Evolutionary conservation across 2,888 invertebrate genomes (phyloP), one percentile per base, ranked within the genome.

Genomic region (Epiblema foenella): DNA sequence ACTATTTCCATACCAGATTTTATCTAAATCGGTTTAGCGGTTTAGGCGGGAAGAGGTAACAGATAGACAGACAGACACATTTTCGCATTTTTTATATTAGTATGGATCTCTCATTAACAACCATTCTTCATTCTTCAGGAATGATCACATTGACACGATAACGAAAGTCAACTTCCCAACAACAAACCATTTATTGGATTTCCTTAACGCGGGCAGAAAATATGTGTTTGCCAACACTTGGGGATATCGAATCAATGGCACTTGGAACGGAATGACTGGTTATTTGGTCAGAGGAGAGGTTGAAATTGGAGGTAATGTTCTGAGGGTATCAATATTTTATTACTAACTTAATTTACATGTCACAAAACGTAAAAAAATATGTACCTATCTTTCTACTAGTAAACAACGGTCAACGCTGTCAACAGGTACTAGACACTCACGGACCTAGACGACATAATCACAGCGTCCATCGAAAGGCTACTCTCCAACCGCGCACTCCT

Each of bases 201-300:
- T 94, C 74, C 81, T 95, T 33, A 95, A 95, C 75, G 95, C 94
- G 8, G 90, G 85, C n/a, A 88, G 94, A 77, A 89, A 88, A 68
- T 94, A 93, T 81, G 80, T 93, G 2, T 91, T 94, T 74, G 91
- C 93, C 42, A 85, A 91, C 56, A 94, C 95, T 0, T 96, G 96
- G 95, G 96, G 96, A 1, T 95, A 95, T 77, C 84, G 81, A 65
- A 84, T 91, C 57, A 94, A 94, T 74, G 90, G 94, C 1, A 90
- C 94, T 3, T 96, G 95, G 95, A 95, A 90, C 78, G 96, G 96
- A 24, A 95, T 96, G 95, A 95, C 95, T 72, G 95, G 95, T 0
- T 93, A 94, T 78, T 84, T 96, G 74, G 89, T 92, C 0, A 87
- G 94, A 72, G 90, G 93, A 56, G 93, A 94, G 82, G 95, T 94